Evolutionary conservation across 1,140 invertebrate genomes (phyloP), one percentile per base, ranked within the genome.

Genomic region (Drosophila kepulauana): DNA sequence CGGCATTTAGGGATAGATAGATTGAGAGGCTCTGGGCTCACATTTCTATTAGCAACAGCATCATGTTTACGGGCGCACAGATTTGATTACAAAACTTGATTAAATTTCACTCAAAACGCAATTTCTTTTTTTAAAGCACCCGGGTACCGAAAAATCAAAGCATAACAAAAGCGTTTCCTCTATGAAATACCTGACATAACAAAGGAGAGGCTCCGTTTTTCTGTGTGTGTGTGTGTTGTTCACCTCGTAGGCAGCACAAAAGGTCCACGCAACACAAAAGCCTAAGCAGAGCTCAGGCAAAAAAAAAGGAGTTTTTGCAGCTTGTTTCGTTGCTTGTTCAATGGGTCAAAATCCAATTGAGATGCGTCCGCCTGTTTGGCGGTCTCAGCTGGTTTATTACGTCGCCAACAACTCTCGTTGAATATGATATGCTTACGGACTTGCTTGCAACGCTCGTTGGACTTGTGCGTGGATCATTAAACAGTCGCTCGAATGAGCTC

Each of bases 41-140:
- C 69, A 76, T 89, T 84, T 84, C 85, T 79, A 72, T 79, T 87
- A 78, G 73, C 57, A 66, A 30, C 59, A 61, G 49, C 48, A n/a
- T 35, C 15, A 35, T 63, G 58, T 69, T 69, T 75, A 62, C 72
- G 58, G 43, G 38, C 59, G 56, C 71, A 10, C 57, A 75, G 80
- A 88, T 88, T 88, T 89, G 85, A 89, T 88, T 88, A 88, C 84
- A 89, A 33, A 73, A 69, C 74, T 81, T 84, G 80, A 84, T 84
- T 79, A 88, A 81, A 89, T 78, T 81, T 87, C 48, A 67, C 73
- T 81, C 41, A 63, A 48, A 77, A 75, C 43, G 54, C 41, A 45
- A 51, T 62, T 68, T 54, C 33, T 25, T 38, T 54, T 59, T 59
- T 63, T 71, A 78, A 72, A 67, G 59, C 59, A 51, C 45, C 58